Percentiles rank a stretch among this genome's conserved stretches.
phyloP scores from a whole-genome alignment of 1,140 invertebrate species.

The Galleria mellonella region DNA sequence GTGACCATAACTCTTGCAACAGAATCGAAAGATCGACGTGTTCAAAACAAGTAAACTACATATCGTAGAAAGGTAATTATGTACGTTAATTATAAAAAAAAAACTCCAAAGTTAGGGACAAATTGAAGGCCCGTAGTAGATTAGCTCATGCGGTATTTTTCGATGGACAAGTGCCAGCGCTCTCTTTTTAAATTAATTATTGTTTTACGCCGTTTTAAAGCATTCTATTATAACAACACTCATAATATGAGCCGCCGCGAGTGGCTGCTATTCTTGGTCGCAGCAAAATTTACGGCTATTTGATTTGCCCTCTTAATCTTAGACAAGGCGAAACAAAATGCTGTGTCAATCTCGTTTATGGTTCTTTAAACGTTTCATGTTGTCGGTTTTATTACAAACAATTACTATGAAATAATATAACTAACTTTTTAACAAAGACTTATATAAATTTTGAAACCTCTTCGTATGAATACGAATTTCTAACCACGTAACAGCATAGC shows the following conservation, averaged over 20 bases:
- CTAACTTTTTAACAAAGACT: too few species aligned
- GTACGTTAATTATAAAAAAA: too few species aligned
- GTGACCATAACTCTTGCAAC: too few species aligned
- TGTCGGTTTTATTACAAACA: not conserved
- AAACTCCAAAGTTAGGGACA: too few species aligned
- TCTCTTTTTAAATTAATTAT: slow-evolving; percentile 69
- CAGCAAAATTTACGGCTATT: slow-evolving; percentile 55
- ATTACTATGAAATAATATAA: too few species aligned
- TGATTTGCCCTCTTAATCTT: slow-evolving; percentile 65
- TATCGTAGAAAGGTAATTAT: too few species aligned
- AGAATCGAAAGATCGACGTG: too few species aligned
- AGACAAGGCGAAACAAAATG: slow-evolving; percentile 39
- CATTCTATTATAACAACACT: slow-evolving; percentile 63
- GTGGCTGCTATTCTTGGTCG: slow-evolving; percentile 38
- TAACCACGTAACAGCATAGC: too few species aligned
- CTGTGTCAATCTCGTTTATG: slow-evolving; percentile 36
- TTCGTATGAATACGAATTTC: too few species aligned
- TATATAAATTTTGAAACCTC: too few species aligned
- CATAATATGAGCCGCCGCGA: slow-evolving; percentile 25
- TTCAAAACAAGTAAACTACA: too few species aligned
- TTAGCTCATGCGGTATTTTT: slow-evolving; percentile 28
- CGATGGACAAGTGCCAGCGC: slow-evolving; percentile 53
- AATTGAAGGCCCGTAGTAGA: too few species aligned
- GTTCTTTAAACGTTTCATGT: slow-evolving; percentile 23
- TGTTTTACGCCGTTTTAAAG: slow-evolving; percentile 61